Evolutionary conservation across 2,797 vertebrate species (phyloP), one percentile per base, ranked within the genome.

Genomic region (Sebastes hubbsi): DNA sequence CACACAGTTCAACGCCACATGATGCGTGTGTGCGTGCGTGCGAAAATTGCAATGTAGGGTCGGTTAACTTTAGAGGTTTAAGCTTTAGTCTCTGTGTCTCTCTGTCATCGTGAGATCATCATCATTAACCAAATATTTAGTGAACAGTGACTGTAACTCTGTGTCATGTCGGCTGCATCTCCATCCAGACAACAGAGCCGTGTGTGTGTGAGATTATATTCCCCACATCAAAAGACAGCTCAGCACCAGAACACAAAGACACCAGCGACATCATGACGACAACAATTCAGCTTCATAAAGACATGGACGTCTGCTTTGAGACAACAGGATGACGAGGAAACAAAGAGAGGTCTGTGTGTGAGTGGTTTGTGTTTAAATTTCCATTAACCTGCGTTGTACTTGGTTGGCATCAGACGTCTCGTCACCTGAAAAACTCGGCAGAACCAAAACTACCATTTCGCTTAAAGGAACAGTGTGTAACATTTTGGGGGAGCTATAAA

Each of bases 151-250:
- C 38, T 2, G 52, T 54, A 67, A 72, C 64, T 22, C 70, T 10
- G 58, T 10, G 58, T 85, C 87, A 81, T 30, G 77, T 87, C 78
- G 85, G 84, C 77, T 29, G 29, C 56, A 42, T 66, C 58, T 67
- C 6, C 52, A 60, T 9, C 42, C 72, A 82, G 22, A 82, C 78
- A n/a, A 52, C 34, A 56, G 11, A 5, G 4, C 8, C 67, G 59
- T 77, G 75, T 72, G 74, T 46, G 55, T 25, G 14, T 25, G 14
- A 14, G 25, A 54, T 52, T 73, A 54, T 2, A 38, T 59, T 16
- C 34, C 42, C 42, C 6, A 73, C 81, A 76, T 83, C 59, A 46
- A 87, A 71, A 80, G 2, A 59, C 46, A 8, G 20, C 16, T 56
- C 62, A 13, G 70, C 63, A 63, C 10, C n/a, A 60, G 38, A 54